Conservation (phyloP, 30 jellyfish, hydroid and myxozoan species). For the Cassiopea andromeda region DNA sequence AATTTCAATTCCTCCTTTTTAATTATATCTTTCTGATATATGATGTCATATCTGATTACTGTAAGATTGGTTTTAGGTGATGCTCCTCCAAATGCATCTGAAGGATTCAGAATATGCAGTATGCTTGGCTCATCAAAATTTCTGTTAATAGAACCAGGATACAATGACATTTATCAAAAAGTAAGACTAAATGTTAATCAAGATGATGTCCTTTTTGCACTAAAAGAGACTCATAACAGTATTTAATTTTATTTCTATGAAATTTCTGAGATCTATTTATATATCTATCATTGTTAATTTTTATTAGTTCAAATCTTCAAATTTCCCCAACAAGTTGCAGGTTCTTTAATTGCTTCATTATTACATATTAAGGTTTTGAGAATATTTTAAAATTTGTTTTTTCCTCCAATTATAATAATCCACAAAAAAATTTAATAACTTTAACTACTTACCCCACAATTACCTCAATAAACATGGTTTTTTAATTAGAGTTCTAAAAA, state of each 20-base stretch:
- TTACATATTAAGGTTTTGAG: no score
- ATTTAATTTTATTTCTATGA: neutral
- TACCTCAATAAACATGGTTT: no score
- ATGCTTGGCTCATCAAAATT: constrained; percentile 79
- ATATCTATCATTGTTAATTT: neutral
- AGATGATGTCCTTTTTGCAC: constrained; percentile 93
- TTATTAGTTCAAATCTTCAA: neutral
- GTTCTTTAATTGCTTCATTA: no score
- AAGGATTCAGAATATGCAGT: constrained; percentile 75
- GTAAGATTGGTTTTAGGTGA: constrained; percentile 25
- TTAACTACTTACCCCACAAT: no score
- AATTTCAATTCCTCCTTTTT: neutral
- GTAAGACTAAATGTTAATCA: constrained; percentile 81
- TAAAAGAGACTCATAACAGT: constrained; percentile 45
- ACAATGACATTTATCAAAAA: constrained; percentile 80
- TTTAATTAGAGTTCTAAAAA: no score
- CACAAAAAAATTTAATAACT: no score
- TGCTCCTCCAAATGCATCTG: constrained; percentile 78
- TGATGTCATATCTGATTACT: neutral
- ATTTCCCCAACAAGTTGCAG: no score
- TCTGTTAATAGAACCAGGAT: constrained; percentile 78
- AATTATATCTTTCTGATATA: neutral
- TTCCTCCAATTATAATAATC: no score
- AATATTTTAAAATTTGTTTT: no score
- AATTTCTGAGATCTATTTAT: neutral